Percentiles rank a stretch among this genome's conserved stretches.
Evolutionary conservation across 2,888 invertebrate genomes (phyloP).

Genomic region (Scaptomyza parva): DNA sequence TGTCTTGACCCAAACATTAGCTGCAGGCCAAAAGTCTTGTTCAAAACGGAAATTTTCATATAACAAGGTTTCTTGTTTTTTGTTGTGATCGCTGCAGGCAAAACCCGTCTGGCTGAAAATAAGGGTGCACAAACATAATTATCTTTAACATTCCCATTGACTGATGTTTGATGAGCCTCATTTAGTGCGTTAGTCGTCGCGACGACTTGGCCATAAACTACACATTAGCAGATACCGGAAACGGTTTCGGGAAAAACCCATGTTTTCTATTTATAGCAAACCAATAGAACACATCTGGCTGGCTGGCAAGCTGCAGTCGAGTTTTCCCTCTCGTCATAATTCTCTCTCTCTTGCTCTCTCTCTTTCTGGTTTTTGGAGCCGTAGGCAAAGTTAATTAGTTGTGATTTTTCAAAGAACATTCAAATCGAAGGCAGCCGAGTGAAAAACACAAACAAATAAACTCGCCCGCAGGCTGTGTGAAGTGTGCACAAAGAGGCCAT

Average conservation of each 20-base stretch:
- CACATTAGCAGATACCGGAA: slow-evolving; percentile 55
- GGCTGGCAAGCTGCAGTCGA: slow-evolving; percentile 36
- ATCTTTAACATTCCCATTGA: neutral
- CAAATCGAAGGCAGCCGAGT: slow-evolving; percentile 56
- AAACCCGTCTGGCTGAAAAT: neutral
- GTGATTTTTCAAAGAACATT: slow-evolving; percentile 79
- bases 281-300: slow-evolving; percentile 70
- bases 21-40: slow-evolving; percentile 31
- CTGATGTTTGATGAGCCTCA: slow-evolving; percentile 49
- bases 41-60: slow-evolving; percentile 17
- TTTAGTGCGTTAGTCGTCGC: slow-evolving; percentile 38
- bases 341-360: slow-evolving; percentile 3
- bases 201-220: slow-evolving; percentile 59
- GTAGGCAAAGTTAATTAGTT: slow-evolving; percentile 86
- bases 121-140: neutral
- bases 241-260: slow-evolving; percentile 26
- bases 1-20: slow-evolving; percentile 14
- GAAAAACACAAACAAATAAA: slow-evolving; percentile 49
- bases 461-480: slow-evolving; percentile 23
- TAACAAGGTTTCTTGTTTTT: slow-evolving; percentile 2
- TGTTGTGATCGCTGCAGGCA: slow-evolving; percentile 7
- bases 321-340: slow-evolving; percentile 38
- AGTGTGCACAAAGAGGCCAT: slow-evolving; percentile 24
- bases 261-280: slow-evolving; percentile 48
- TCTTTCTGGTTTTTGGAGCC: slow-evolving; percentile 29